phyloP scores from a whole-genome alignment of 2,113 vertebrate genomes.

The Phainopepla nitens region DNA sequence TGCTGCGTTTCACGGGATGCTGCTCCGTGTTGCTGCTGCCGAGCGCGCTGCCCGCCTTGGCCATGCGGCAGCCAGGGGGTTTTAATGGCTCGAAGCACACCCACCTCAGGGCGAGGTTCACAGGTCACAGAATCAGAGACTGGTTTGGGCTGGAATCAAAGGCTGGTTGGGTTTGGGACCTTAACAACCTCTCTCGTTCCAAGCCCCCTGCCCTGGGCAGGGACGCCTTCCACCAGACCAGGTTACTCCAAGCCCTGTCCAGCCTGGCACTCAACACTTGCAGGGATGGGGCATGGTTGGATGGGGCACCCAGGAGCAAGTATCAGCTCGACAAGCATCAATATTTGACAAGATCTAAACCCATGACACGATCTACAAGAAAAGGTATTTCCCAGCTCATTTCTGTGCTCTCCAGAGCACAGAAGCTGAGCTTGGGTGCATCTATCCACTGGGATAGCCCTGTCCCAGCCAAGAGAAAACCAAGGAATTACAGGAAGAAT shows the following conservation, averaged over 20 bases:
- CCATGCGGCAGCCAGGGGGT: accelerated
- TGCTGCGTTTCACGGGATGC: accelerated
- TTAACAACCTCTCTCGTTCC: background rate
- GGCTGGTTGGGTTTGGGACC: background rate
- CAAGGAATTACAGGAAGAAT: background rate
- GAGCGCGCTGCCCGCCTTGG: background rate
- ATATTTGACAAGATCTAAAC: background rate
- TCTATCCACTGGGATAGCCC: background rate
- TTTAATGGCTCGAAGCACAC: accelerated
- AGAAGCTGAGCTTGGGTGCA: background rate
- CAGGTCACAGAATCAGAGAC: too few species aligned
- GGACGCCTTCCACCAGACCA: too few species aligned
- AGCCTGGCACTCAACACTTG: background rate
- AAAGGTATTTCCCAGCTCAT: background rate
- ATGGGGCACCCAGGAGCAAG: background rate
- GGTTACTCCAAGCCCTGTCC: background rate
- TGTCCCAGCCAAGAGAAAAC: background rate
- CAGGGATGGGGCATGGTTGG: background rate
- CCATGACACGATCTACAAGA: background rate
- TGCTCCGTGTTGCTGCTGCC: accelerated
- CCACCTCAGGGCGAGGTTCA: background rate
- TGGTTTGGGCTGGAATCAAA: too few species aligned
- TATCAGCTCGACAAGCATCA: background rate
- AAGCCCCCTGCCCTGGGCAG: background rate
- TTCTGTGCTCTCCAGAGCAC: background rate